Evolutionary conservation across 2,113 vertebrate species (phyloP), one percentile per base, ranked within the genome.

Genomic region (Charadrius vociferus): DNA sequence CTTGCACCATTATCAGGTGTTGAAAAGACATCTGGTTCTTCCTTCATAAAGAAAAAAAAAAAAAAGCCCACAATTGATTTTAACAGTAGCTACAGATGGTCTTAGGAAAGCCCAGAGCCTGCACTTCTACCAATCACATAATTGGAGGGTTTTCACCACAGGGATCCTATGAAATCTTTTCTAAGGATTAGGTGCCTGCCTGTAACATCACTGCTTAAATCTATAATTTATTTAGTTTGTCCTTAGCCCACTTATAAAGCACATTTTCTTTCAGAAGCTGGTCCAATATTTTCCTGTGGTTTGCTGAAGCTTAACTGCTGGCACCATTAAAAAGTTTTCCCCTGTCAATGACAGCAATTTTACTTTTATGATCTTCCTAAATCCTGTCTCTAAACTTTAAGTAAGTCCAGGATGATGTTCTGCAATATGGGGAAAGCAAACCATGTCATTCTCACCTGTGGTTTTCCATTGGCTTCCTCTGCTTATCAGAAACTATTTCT

Each of bases 331-430:
- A 90, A 96, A 74, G 78, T 96, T 92, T 86, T 52, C 43, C 22
- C 22, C 50, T 45, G 41, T 62, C 55, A 89, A 61, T 89, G 77
- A 59, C 53, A 95, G 52, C 52, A 88, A n/a, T 97, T 93, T 88
- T 77, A 68, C 62, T 78, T 95, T 97, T 96, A 93, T 88, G 68
- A 32, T 95, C 80, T 86, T 96, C 59, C 37, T 93, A 94, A 96
- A 91, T 97, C 86, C 75, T 87, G 32, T 36, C 47, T 93, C 70
- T 95, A 75, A 89, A 82, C 53, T 89, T 96, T 61, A 89, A 88
- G 29, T 61, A 71, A 83, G 75, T 89, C 68, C 29, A 55, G 21
- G 41, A 72, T 62, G 29, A 88, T 75, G 21, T 30, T 50, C 72
- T 80, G 66, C 49, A 83, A 71, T 65, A 84, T 12, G 7, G 19